Evolutionary conservation across 2,888 invertebrate species (phyloP), one percentile per base, ranked within the genome.

Genomic region (Catonia carolina): DNA sequence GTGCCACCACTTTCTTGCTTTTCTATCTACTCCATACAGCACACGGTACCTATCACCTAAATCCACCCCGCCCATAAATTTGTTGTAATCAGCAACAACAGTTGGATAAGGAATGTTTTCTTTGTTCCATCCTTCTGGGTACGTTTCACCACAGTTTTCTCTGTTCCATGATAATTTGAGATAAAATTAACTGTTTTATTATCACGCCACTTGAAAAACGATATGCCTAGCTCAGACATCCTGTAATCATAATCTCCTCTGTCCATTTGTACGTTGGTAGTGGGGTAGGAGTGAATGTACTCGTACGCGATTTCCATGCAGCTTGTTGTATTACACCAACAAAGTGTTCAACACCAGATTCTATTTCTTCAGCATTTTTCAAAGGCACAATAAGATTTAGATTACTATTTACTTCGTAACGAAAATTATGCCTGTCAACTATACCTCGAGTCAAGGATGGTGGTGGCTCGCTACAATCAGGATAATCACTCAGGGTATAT

Each of bases 1-100:
- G 31, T 65, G 65, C 67, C 67, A 68, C 68, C 67, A 69, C 63
- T 69, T 67, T 45, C 65, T 65, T 50, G 64, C 63, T 59, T 68
- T 67, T 60, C 63, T 64, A 45, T 61, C 48, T 23, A 67, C 61
- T 49, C 42, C 61, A 49, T 68, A 67, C 12, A 55, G 52, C 14
- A 63, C 61, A 56, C 63, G 61, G 10, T 61, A 56, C 56, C 65
- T 64, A 53, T 69, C 67, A 57, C 66, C 65, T 45, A 59, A 58
- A 58, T 69, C 67, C 17, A 68, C 66, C 12, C 62, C 67, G 18
- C 67, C 67, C 67, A 68, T 68, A 42, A 61, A 63, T 52, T 58
- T 61, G 53, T 67, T 69, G 53, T 68, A 69, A 53, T 68, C 64
- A 48, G 53, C 58, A 37, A 66, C 63, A n/a, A 63, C 41, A 50